phyloP scores from a whole-genome alignment of 1,140 invertebrate genomes.

The Heliconius hewitsoni region DNA sequence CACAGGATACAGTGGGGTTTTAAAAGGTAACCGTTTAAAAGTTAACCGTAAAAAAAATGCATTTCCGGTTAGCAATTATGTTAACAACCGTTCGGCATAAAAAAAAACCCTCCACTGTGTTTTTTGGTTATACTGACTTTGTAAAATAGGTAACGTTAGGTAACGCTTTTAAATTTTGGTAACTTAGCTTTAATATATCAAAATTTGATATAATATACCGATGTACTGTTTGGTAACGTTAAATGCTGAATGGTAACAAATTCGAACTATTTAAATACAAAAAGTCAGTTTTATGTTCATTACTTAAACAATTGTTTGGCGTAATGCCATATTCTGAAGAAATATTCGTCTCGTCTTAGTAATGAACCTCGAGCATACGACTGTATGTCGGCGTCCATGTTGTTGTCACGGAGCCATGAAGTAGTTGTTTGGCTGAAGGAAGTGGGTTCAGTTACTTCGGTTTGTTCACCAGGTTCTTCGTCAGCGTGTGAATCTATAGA shows the following conservation, averaged over 20 bases:
- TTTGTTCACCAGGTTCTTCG: slow-evolving; percentile 61
- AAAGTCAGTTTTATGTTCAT: slow-evolving; percentile 2
- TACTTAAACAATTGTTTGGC: slow-evolving; percentile 87
- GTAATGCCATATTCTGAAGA: slow-evolving; percentile 95
- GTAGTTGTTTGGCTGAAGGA: slow-evolving; percentile 95
- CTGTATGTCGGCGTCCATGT: slow-evolving; percentile 95
- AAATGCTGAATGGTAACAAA: background rate
- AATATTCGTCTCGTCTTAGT: slow-evolving; percentile 93
- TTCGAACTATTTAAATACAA: background rate
- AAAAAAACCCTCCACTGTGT: slow-evolving; percentile 2
- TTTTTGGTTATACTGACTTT: slow-evolving; percentile 1
- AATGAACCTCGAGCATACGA: slow-evolving; percentile 92
- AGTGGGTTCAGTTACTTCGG: slow-evolving; percentile 67
- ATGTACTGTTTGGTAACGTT: background rate
- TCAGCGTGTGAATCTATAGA: slow-evolving; percentile 60
- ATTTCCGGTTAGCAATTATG: background rate
- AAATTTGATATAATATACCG: background rate
- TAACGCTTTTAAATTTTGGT: background rate
- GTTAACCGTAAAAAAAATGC: slow-evolving; percentile 8
- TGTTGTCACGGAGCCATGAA: slow-evolving; percentile 94
- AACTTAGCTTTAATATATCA: background rate
- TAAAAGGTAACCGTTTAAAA: background rate
- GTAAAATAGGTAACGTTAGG: background rate
- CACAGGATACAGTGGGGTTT: slow-evolving; percentile 22
- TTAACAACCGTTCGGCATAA: background rate